Evolutionary conservation across 1,140 invertebrate genomes (phyloP), one percentile per base, ranked within the genome.

Genomic region (Steinernema feltiae): DNA sequence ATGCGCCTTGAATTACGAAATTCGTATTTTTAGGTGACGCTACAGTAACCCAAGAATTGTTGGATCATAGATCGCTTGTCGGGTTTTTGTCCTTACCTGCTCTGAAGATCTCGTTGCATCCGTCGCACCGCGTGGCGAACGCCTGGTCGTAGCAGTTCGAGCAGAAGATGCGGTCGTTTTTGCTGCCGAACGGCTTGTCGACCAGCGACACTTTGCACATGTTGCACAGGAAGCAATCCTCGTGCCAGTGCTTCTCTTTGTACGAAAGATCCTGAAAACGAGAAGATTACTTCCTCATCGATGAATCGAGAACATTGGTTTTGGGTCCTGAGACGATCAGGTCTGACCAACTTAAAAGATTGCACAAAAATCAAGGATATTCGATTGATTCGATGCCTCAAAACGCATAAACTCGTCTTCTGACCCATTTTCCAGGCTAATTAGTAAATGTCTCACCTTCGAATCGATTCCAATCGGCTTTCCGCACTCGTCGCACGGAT

Each of bases 211-310:
- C 92, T 87, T 94, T 92, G 89, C 97, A 99, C 89, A 95, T 97
- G 88, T 91, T 92, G 90, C 97, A 99, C 83, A 98, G 90, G 91
- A 99, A 99, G 87, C 97, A 99, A 48, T 83, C 92, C 89, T 98
- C 96, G 88, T 98, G 96, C 96, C 96, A 99, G 87, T 99, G 97
- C 88, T 96, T 96, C 88, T 99, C 97, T 90, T 99, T 99, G 91
- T 99, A 99, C 69, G 96, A 98, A 86, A 99, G 90, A 90, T 99
- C 97, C 96, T 99, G 89, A 18, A 89, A 88, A 29, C 18, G 30
- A 0, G 29, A 3, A n/a, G 70, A n/a, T n/a, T n/a, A n/a, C n/a
- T n/a, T n/a, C n/a, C n/a, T n/a, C n/a, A n/a, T n/a, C n/a, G n/a
- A n/a, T n/a, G n/a, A n/a, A n/a, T n/a, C n/a, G 12, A 31, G 2